phyloP scores from a whole-genome alignment of 1,140 invertebrate genomes.

The Triops cancriformis region DNA sequence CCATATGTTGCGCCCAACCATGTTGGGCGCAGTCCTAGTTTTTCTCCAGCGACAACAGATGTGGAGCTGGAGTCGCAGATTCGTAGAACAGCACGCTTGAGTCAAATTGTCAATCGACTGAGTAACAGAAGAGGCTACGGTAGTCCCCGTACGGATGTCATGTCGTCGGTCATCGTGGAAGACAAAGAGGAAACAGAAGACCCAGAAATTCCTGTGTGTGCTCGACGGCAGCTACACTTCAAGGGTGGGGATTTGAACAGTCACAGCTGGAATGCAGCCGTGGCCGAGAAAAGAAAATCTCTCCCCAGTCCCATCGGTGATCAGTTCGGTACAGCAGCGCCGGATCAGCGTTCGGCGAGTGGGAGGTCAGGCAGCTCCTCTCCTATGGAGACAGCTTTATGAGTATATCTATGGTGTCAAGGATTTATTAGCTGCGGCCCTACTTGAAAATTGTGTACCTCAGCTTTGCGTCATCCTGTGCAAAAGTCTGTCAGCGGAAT shows the following conservation, averaged over 20 bases:
- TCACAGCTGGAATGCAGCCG: neutral
- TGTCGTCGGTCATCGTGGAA: conserved; percentile 76
- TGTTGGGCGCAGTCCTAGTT: conserved; percentile 50
- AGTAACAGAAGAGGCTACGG: conserved; percentile 32
- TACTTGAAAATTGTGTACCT: too few species aligned
- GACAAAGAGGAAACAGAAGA: conserved; percentile 60
- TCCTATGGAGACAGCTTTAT: conserved; percentile 10
- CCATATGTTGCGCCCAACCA: conserved; percentile 44
- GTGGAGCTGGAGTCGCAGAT: conserved; percentile 28
- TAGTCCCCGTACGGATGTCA: conserved; percentile 60
- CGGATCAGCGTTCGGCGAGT: neutral
- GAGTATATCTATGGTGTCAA: neutral
- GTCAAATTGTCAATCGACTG: conserved; percentile 33
- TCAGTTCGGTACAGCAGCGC: neutral
- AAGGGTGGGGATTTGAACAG: neutral
- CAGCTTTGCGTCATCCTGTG: neutral
- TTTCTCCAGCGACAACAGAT: conserved; percentile 52
- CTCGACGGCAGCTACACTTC: neutral
- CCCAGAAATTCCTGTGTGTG: neutral
- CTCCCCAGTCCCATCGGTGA: neutral
- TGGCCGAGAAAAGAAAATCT: neutral
- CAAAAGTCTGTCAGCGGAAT: neutral
- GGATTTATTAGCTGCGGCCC: too few species aligned
- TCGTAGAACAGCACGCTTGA: conserved; percentile 32
- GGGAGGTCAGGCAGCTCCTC: neutral